Evolutionary conservation across 2,797 vertebrate species (phyloP).

Genomic region (Rhincodon typus): DNA sequence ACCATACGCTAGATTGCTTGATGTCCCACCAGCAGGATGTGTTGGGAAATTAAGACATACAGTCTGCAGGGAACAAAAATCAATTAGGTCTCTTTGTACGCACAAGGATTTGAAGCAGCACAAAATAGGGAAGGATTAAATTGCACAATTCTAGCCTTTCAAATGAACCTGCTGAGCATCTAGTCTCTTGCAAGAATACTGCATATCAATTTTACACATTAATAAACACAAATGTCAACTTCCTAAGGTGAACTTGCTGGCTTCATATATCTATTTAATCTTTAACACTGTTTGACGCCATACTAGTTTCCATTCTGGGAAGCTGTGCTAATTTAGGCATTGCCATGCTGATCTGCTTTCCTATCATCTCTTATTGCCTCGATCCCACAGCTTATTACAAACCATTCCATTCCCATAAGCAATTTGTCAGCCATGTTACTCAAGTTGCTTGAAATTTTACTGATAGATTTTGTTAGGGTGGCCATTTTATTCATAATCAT

Average conservation of each 20-base stretch:
- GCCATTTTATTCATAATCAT: background rate
- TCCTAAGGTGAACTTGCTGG: constrained; percentile 14
- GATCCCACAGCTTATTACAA: background rate
- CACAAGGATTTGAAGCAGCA: background rate
- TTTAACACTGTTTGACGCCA: constrained; percentile 19
- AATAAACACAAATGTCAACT: constrained; percentile 26
- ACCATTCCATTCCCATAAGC: background rate
- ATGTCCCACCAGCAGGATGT: background rate
- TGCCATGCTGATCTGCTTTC: background rate
- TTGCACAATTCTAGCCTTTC: constrained; percentile 30
- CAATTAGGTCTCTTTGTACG: background rate
- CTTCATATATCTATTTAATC: background rate
- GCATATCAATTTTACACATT: constrained; percentile 10
- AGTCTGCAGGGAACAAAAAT: constrained; percentile 12
- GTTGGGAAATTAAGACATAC: background rate
- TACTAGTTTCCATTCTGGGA: background rate
- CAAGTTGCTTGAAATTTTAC: background rate
- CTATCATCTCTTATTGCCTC: background rate
- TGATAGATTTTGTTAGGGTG: too few relatives aligned
- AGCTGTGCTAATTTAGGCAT: background rate
- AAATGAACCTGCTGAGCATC: background rate
- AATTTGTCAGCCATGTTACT: background rate
- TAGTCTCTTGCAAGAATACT: background rate
- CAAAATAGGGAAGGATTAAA: background rate
- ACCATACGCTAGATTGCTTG: background rate